Base-by-base conservation (phyloP, 2,113 vertebrate genomes). In the Paralichthys olivaceus region DNA sequence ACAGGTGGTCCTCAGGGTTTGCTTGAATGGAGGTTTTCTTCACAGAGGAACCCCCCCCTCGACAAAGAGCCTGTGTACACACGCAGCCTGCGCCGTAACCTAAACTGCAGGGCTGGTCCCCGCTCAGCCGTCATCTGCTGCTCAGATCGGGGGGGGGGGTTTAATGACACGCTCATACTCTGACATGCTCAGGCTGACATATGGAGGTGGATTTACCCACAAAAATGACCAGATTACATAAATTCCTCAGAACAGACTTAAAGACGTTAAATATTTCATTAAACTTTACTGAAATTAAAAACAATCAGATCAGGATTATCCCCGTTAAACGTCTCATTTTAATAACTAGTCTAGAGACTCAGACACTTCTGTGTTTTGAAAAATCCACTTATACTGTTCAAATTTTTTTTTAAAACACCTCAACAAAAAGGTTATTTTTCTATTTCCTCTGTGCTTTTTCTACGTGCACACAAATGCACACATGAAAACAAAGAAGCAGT, bases 1-100 rank as follows among this genome's bases (percentile, higher is more conserved):
- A 95, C 95, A 97, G 96, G 94, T 97, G 96, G 94, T 90, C 93
- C 91, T 91, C 92, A 92, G 93, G 90, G 83, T 89, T 49, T 14
- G 84, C 90, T 91, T 93, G 87, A 95, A 94, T 93, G 92, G 91
- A 93, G 87, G 89, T 94, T 94, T 94, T 95, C 91, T 90, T 94
- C 80, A 89, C 86, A 92, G 91, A 94, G 89, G 83, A 90, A 90
- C 86, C 90, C 20, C 47, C 20, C 45, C 40, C 87, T 11, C 86
- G 89, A 95, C 93, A 95, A 96, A 96, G 94, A 91, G 79, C 75
- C 82, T 90, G 91, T 94, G 92, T 89, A 86, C 89, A 90, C 93
- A 86, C 71, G 60, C 81, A 57, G 84, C 19, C 77, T 72, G 76
- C 23, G 43, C 5, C 49, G 92, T 94, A 94, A 94, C 85, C 72